Evolutionary conservation across 2,797 vertebrate genomes (phyloP), one percentile per base, ranked within the genome.

Genomic region (Lutjanus argentimaculatus): DNA sequence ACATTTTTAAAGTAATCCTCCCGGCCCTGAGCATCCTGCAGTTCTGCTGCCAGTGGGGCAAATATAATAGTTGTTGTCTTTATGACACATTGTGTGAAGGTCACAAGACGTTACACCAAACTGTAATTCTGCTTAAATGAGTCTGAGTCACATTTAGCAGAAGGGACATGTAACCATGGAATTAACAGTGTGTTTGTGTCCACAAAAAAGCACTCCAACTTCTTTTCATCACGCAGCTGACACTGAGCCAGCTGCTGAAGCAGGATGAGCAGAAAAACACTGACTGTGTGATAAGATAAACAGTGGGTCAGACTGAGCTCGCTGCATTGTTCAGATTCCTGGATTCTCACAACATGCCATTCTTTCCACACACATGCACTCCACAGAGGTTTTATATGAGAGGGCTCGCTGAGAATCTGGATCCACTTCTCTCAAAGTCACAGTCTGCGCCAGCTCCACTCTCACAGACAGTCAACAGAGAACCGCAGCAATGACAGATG

Each of bases 301-400:
- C 77, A 72, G 8, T 16, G 43, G 59, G 59, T 66, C 43, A n/a
- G 43, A 57, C 69, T 45, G 70, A 51, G 61, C 21, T 2, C 49
- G 55, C 61, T 49, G 66, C 81, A 79, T 79, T 74, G 22, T 67
- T 79, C 16, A 61, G 4, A 88, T 86, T 82, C 75, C 81, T 67
- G 67, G 30, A 63, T 52, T 78, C 64, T 77, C 65, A 56, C 59
- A 65, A 58, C 63, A 65, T 40, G 66, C 56, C 65, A 36, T 67
- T 59, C 72, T 56, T 57, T 46, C 56, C 52, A 61, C 52, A 74
- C 59, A 6, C n/a, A 55, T 16, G 55, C 51, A 42, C 15, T 72
- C 62, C 17, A 11, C 55, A 36, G 52, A 12, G 49, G 36, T 55
- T 46, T 46, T 67, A 6, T 36, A 36, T 36, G 13, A 15, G 30